These are phyloP conservation scores for Drosophila emarginata DNA, from an alignment of 2,888 invertebrate species.

Conservation along the genomic window DNA sequence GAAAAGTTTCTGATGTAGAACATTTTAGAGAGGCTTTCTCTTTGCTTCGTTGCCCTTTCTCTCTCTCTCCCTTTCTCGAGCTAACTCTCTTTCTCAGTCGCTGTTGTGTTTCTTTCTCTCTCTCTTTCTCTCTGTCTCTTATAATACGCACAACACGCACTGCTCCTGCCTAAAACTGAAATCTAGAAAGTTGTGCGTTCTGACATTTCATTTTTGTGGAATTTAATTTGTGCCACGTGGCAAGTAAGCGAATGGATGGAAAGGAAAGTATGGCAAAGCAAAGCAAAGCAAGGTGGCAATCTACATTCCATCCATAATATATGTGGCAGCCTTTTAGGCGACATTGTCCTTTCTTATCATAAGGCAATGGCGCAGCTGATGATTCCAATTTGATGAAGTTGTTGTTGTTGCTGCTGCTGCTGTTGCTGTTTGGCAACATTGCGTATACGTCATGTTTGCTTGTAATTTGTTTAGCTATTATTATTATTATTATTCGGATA, in stretches of 20 bases:
- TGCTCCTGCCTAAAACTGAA: constrained; percentile 23
- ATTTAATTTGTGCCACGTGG: constrained; percentile 58
- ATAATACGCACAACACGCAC: constrained; percentile 24
- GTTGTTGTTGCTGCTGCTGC: constrained; percentile 27
- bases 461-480: constrained; percentile 24
- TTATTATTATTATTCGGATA: constrained; percentile 45
- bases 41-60: constrained; percentile 4
- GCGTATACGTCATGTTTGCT: constrained; percentile 62
- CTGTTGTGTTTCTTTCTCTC: neutral
- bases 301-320: constrained; percentile 48
- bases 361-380: constrained; percentile 59
- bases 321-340: constrained; percentile 55
- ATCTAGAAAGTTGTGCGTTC: constrained; percentile 19
- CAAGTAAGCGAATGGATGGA: no score
- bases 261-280: neutral
- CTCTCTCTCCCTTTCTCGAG: neutral
- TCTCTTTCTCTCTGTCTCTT: constrained; percentile 16
- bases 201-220: constrained; percentile 42
- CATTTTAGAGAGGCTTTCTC: constrained; percentile 40
- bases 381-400: constrained; percentile 78
- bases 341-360: constrained; percentile 60
- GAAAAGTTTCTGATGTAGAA: constrained; percentile 19
- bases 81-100: neutral
- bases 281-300: constrained; percentile 10
- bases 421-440: constrained; percentile 37